phyloP scores from a whole-genome alignment of 2,113 vertebrate genomes.

The Nansenia antarctica region DNA sequence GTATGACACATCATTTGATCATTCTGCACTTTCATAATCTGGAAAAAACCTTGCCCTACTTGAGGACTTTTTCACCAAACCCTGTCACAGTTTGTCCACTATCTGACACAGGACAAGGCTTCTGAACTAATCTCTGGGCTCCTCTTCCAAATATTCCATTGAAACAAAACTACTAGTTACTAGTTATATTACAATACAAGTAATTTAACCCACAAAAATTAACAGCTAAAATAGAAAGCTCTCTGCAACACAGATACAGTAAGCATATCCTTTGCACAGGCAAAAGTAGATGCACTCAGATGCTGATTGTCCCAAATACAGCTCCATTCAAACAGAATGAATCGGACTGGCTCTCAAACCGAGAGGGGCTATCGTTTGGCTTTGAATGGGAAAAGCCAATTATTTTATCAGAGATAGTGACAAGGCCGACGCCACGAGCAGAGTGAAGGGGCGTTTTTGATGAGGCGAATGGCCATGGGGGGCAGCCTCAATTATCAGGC shows the following conservation, averaged over 20 bases:
- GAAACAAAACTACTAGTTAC: slow-evolving; percentile 31
- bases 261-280: not conserved
- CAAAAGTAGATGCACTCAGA: slow-evolving; percentile 11
- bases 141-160: not conserved
- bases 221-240: slow-evolving; percentile 10
- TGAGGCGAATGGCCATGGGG: slow-evolving; percentile 25
- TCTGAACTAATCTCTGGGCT: slow-evolving; percentile 23
- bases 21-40: too few species aligned
- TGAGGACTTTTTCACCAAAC: too few species aligned
- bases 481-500: slow-evolving; percentile 60
- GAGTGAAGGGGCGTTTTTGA: slow-evolving; percentile 44
- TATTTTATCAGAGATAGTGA: slow-evolving; percentile 32
- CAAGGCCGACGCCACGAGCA: slow-evolving; percentile 25
- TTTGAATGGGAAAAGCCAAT: slow-evolving; percentile 39
- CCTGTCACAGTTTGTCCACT: too few species aligned
- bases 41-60: too few species aligned
- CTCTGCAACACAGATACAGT: not conserved
- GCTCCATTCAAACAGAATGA: slow-evolving; percentile 6
- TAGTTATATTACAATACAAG: not conserved
- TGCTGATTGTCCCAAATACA: not conserved
- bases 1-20: too few species aligned
- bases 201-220: not conserved
- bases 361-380: slow-evolving; percentile 10
- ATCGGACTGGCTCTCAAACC: not conserved
- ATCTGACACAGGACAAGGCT: slow-evolving; percentile 17